These are phyloP conservation scores for Mesochorus sp. DNA, from an alignment of 2,888 invertebrate genomes.

Conservation along the genomic window DNA sequence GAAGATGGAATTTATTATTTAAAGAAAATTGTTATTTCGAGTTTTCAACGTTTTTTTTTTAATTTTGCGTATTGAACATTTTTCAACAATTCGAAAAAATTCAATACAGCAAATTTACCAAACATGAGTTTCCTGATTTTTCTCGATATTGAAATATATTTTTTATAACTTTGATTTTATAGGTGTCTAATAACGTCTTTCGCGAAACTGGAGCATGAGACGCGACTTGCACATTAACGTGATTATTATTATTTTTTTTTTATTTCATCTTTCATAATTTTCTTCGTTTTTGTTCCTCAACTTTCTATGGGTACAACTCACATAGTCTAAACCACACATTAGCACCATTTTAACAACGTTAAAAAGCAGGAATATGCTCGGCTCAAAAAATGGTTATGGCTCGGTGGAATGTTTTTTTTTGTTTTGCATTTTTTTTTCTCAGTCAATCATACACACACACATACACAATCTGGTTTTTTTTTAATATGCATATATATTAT, in stretches of 20 bases:
- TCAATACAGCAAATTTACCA: too few species aligned
- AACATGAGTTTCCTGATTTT: too few species aligned
- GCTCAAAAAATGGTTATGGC: constrained; percentile 55
- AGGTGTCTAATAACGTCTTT: background rate
- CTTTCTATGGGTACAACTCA: constrained; percentile 47
- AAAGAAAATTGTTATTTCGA: too few species aligned
- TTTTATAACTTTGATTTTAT: too few species aligned
- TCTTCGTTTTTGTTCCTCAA: constrained; percentile 20
- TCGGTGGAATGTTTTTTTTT: constrained; percentile 47
- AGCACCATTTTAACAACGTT: constrained; percentile 72
- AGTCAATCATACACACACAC: constrained; percentile 16
- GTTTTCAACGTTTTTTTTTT: too few species aligned
- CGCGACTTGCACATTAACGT: constrained; percentile 30
- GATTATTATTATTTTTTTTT: constrained; percentile 12
- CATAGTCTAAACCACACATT: constrained; percentile 68
- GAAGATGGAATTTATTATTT: too few species aligned
- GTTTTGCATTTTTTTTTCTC: constrained; percentile 17
- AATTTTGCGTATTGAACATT: too few species aligned
- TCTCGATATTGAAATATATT: background rate
- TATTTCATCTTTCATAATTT: background rate
- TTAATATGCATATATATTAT: constrained; percentile 8
- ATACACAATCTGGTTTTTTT: constrained; percentile 17
- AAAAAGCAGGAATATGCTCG: constrained; percentile 62
- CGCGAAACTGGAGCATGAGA: constrained; percentile 11
- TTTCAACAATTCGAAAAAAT: too few species aligned